Evolutionary conservation across 2,888 invertebrate species (phyloP).

Genomic region (Germaria angustata): DNA sequence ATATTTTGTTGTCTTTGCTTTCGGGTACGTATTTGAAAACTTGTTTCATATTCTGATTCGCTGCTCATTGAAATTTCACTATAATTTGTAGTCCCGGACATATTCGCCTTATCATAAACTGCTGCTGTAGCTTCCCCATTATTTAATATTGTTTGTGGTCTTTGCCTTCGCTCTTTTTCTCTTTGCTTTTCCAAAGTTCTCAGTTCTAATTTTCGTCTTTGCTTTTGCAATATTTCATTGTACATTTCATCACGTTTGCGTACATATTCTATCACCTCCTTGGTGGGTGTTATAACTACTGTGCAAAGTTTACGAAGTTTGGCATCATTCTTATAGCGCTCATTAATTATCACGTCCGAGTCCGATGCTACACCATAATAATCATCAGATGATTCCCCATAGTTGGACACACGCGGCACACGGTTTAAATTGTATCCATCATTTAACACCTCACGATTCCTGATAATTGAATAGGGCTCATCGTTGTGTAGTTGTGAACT

Average conservation of each 20-base stretch:
- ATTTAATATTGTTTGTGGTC: conserved; percentile 5
- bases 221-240: conserved; percentile 53
- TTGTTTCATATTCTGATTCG: conserved; percentile 41
- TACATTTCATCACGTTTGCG: conserved; percentile 55
- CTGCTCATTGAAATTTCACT: conserved; percentile 30
- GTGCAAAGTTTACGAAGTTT: conserved; percentile 54
- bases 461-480: conserved; percentile 24
- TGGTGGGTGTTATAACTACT: conserved; percentile 34
- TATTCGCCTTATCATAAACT: background rate
- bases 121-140: background rate
- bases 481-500: background rate
- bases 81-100: background rate
- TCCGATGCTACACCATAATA: conserved; percentile 23
- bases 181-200: conserved; percentile 48
- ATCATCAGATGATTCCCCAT: conserved; percentile 24
- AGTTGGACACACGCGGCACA: background rate
- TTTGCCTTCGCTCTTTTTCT: conserved; percentile 43
- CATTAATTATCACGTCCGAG: conserved; percentile 12
- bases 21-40: conserved; percentile 23
- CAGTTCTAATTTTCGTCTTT: conserved; percentile 51
- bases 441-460: conserved; percentile 20
- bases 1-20: conserved; percentile 13
- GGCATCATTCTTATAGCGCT: conserved; percentile 27
- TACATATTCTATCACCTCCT: conserved; percentile 45
- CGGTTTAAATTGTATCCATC: conserved; percentile 3